phyloP scores from a whole-genome alignment of 2,888 invertebrate species.

The Andrena minutula region DNA sequence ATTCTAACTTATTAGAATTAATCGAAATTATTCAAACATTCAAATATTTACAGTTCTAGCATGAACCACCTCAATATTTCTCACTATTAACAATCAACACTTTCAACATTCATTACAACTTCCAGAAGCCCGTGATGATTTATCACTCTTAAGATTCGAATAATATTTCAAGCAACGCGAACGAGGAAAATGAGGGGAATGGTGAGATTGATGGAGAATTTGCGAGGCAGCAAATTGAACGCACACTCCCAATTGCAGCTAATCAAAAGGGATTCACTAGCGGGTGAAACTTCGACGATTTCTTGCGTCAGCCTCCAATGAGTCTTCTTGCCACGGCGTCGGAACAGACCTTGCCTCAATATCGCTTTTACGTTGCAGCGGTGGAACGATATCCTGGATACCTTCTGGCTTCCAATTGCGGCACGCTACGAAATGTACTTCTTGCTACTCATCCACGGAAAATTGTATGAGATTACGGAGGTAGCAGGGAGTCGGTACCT shows the following conservation, averaged over 20 bases:
- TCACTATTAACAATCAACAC: too few relatives aligned
- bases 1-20: too few relatives aligned
- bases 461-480: constrained; percentile 57
- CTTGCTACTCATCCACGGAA: constrained; percentile 58
- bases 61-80: too few relatives aligned
- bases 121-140: too few relatives aligned
- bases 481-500: constrained; percentile 16
- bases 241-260: not conserved
- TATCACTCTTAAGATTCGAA: too few relatives aligned
- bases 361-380: constrained; percentile 45
- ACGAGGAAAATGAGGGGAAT: too few relatives aligned
- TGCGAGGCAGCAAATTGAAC: too few relatives aligned
- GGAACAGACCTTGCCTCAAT: constrained; percentile 34
- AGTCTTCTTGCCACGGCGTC: constrained; percentile 41
- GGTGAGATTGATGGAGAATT: too few relatives aligned
- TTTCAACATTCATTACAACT: too few relatives aligned
- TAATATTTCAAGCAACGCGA: too few relatives aligned
- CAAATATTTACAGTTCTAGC: too few relatives aligned
- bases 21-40: too few relatives aligned
- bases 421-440: constrained; percentile 55
- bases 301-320: constrained; percentile 43
- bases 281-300: constrained; percentile 48
- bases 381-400: constrained; percentile 41
- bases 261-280: constrained; percentile 9
- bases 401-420: constrained; percentile 44